Base-by-base conservation (phyloP, 2,888 invertebrate species). In the Aphelenchoides bicaudatus region DNA sequence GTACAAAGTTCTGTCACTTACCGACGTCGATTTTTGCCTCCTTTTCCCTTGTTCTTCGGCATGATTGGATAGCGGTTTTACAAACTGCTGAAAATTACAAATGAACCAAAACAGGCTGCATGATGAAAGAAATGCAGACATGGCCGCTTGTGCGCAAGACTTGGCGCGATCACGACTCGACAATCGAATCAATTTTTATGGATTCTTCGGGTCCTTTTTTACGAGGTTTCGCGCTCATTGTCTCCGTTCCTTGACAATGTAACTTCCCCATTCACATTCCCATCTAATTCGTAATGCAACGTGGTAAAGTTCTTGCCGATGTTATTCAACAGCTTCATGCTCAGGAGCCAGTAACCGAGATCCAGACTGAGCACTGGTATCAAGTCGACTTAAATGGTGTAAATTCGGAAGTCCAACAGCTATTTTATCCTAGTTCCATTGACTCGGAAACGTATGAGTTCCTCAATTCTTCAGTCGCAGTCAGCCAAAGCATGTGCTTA, bases 1-100 rank as follows among this genome's bases (percentile, higher is more conserved):
- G n/a, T n/a, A n/a, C n/a, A n/a, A n/a, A n/a, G n/a, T n/a, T n/a
- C n/a, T n/a, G n/a, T n/a, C n/a, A n/a, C n/a, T n/a, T n/a, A n/a
- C n/a, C n/a, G 88, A 83, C 96, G 89, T 80, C 98, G 87, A 85
- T 98, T 98, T 86, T 98, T 98, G 86, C 98, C 98, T 88, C 98
- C 98, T 88, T 98, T 98, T 88, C 98, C 96, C 69, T 77, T 77
- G 66, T 77, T 77, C 70, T 77, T 77, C 56, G 77, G 77, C 77
- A 77, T 77, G 16, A 21, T 25, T 13, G 16, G 13, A 16, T 13
- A 34, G 13, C 34, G 16, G 34, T 34, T 34, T 16, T 13, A 13
- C 16, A 13, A 16, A 34, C 13, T 13, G 16, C 16, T 34, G 13
- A 16, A 34, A 34, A 13, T 16, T 34, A 34, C 34, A 34, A 34